phyloP scores from a whole-genome alignment of 2,797 vertebrate genomes.

The Lophotriccus pileatus region DNA sequence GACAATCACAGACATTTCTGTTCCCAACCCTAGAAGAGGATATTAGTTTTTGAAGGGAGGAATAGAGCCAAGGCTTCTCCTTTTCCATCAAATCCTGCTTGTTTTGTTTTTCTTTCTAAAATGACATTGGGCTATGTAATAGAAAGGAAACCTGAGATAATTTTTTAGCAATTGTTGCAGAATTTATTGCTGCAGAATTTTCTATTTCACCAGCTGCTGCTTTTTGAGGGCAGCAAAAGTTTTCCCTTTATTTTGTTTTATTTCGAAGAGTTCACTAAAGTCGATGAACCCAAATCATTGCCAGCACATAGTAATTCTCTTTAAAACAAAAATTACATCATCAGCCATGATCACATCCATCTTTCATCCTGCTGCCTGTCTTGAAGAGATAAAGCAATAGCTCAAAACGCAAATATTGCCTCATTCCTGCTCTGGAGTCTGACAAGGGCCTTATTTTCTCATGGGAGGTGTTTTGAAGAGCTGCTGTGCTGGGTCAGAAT shows the following conservation, averaged over 20 bases:
- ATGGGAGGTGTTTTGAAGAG: too few species aligned
- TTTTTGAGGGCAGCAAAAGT: not conserved
- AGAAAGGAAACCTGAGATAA: not conserved
- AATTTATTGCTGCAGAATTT: not conserved
- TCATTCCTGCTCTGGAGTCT: not conserved
- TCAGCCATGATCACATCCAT: not conserved
- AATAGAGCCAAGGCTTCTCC: not conserved
- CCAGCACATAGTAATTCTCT: not conserved
- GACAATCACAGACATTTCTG: not conserved
- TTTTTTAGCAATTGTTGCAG: not conserved
- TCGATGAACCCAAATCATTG: not conserved
- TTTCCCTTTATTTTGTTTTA: not conserved
- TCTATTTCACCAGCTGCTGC: not conserved
- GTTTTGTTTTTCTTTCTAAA: not conserved
- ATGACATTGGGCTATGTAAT: not conserved
- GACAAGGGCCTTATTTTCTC: not conserved
- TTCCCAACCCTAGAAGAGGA: not conserved
- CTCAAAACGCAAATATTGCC: not conserved
- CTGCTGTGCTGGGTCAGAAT: not conserved
- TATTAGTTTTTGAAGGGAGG: slow-evolving; percentile 4
- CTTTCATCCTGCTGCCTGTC: not conserved
- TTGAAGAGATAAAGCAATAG: not conserved
- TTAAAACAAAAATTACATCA: not conserved
- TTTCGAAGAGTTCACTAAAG: not conserved
- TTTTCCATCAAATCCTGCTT: not conserved